Evolutionary conservation across 2,888 invertebrate species (phyloP), one percentile per base, ranked within the genome.

Genomic region (Amphipyra tragopoginis): DNA sequence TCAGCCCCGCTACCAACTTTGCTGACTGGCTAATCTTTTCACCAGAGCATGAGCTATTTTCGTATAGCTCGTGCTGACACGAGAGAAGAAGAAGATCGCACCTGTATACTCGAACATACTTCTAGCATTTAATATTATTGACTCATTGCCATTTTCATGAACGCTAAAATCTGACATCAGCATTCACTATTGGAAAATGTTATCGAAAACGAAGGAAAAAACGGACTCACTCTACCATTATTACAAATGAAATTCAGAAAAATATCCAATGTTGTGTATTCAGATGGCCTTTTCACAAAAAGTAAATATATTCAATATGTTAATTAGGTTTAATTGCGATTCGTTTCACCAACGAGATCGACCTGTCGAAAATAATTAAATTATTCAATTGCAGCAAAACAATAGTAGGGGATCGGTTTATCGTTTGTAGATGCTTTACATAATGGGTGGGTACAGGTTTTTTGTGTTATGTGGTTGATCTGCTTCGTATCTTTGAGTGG

Each of bases 251-350:
- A 65, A 71, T 65, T 71, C 56, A 72, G 62, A 72, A 76, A 75
- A 60, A 57, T 60, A 56, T 34, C 38, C 55, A 64, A 59, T 56
- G 47, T 56, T 65, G 59, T 76, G 26, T 79, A 67, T 58, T 59
- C 73, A 71, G 81, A 68, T 60, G 65, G 57, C 15, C 52, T 50
- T 80, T 81, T 80, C 77, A 73, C 78, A 79, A 77, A 76, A 82
- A 72, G 65, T 65, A 75, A 79, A 85, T 82, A 78, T 82, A 86
- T 87, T 77, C 86, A 79, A 72, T 80, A 86, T 85, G 82, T 48
- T 83, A 85, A 87, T 85, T 73, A 77, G 48, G 43, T 75, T 73
- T 75, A 73, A 77, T 80, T 81, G 75, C 73, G 68, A 85, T 83
- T 83, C 76, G 78, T 79, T 83, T 73, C 71, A 60, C 42, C 62